These are phyloP conservation scores for Lordiphosa andalusiaca DNA, from an alignment of 2,888 invertebrate species.

Conservation along the genomic window DNA sequence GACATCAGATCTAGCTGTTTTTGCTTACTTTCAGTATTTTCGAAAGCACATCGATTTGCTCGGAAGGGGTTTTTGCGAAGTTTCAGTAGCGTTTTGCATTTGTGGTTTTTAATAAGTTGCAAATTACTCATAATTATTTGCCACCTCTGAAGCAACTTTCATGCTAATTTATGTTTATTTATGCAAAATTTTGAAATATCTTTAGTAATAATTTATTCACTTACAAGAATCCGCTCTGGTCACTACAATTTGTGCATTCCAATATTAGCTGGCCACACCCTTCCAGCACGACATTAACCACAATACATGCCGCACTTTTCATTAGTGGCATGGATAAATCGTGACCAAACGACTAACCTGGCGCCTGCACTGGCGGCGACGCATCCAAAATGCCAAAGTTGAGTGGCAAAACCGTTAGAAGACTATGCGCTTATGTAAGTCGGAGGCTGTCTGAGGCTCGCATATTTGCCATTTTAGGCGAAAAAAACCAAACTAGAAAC, in stretches of 20 bases:
- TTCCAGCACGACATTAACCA: constrained; percentile 49
- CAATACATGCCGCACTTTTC: constrained; percentile 62
- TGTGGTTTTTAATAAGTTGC: no score
- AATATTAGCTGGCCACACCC: constrained; percentile 50
- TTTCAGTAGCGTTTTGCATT: no score
- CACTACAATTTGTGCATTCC: constrained; percentile 27
- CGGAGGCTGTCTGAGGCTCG: constrained; percentile 18
- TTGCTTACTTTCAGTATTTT: no score
- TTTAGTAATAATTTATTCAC: no score
- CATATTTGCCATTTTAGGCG: constrained; percentile 36
- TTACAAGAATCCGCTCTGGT: constrained; percentile 8
- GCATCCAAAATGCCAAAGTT: constrained; percentile 64
- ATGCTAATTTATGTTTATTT: no score
- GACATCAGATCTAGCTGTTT: no score
- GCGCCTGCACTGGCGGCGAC: constrained; percentile 24
- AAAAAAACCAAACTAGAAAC: constrained; percentile 35
- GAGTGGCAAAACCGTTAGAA: constrained; percentile 54
- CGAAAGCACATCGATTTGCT: no score
- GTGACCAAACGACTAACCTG: constrained; percentile 48
- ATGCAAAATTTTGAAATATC: no score
- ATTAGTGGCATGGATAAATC: constrained; percentile 44
- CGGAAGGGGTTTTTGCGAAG: no score
- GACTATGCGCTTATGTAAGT: constrained; percentile 59
- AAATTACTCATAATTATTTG: no score
- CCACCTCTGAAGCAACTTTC: no score